A percentile compares a stretch with the other conserved stretches of the same genome.
Conservation (phyloP, 2,888 invertebrate genomes). For the Acanthococcus lagerstroemiae region DNA sequence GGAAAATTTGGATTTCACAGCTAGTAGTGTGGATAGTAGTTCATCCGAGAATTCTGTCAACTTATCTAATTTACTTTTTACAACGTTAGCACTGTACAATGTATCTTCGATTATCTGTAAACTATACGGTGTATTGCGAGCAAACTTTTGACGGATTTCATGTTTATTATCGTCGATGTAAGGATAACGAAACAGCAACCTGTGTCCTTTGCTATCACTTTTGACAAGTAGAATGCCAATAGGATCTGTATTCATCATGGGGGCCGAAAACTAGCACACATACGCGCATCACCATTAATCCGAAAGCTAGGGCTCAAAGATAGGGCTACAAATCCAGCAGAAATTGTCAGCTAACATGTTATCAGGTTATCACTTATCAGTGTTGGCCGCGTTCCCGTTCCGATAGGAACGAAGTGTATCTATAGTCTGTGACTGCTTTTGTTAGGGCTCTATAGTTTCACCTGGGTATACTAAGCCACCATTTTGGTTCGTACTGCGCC, state of each 20-base stretch:
- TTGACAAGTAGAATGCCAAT: conserved; percentile 85
- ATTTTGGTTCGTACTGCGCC: too few species aligned
- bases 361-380: too few species aligned
- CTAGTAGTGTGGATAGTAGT: conserved; percentile 76
- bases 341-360: too few species aligned
- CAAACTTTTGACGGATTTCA: conserved; percentile 49
- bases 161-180: conserved; percentile 55
- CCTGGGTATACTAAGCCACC: too few species aligned
- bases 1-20: conserved; percentile 80
- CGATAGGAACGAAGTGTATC: too few species aligned
- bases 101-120: conserved; percentile 64
- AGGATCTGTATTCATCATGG: conserved; percentile 75
- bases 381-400: too few species aligned
- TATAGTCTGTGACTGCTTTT: too few species aligned
- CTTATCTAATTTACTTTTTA: conserved; percentile 50
- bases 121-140: conserved; percentile 68
- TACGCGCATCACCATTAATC: too few species aligned
- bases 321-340: too few species aligned
- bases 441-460: too few species aligned
- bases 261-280: too few species aligned
- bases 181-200: conserved; percentile 83
- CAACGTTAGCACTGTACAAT: conserved; percentile 44
- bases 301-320: too few species aligned
- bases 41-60: conserved; percentile 71
- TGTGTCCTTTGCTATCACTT: conserved; percentile 88